phyloP scores from a whole-genome alignment of 1,140 invertebrate genomes.

The Trissolcus basalis region DNA sequence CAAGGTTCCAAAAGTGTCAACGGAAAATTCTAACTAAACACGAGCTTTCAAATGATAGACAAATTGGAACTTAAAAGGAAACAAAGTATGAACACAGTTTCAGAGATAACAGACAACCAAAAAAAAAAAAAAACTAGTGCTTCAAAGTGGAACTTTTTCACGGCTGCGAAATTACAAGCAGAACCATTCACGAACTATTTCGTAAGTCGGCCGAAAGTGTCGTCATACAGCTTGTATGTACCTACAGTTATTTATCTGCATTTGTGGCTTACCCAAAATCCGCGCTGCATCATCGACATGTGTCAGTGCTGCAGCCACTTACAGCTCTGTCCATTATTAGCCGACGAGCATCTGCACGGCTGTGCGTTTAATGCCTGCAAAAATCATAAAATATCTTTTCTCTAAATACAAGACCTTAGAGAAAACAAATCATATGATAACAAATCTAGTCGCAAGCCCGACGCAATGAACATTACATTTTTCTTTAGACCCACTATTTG shows the following conservation, averaged over 20 bases:
- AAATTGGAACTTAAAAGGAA: too few species aligned
- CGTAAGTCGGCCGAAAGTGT: constrained; percentile 19
- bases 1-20: too few species aligned
- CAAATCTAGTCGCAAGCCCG: constrained; percentile 10
- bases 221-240: constrained; percentile 35
- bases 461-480: constrained; percentile 16
- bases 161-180: constrained; percentile 47
- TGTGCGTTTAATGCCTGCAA: constrained; percentile 52
- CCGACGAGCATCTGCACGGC: constrained; percentile 49
- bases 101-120: too few species aligned
- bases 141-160: background rate
- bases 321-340: constrained; percentile 55
- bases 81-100: too few species aligned
- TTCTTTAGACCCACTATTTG: too few species aligned
- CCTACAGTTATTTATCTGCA: constrained; percentile 49
- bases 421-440: constrained; percentile 51
- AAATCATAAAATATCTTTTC: constrained; percentile 61
- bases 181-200: constrained; percentile 31
- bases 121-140: constrained; percentile 19
- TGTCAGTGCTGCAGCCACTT: constrained; percentile 45
- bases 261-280: constrained; percentile 57
- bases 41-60: too few species aligned
- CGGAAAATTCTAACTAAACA: too few species aligned
- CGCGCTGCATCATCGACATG: constrained; percentile 50
- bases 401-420: constrained; percentile 53